A percentile compares a stretch with the other conserved stretches of the same genome.
These are phyloP conservation scores for Dichetophora obliterata DNA, from an alignment of 2,888 invertebrate genomes.

Conservation along the genomic window DNA sequence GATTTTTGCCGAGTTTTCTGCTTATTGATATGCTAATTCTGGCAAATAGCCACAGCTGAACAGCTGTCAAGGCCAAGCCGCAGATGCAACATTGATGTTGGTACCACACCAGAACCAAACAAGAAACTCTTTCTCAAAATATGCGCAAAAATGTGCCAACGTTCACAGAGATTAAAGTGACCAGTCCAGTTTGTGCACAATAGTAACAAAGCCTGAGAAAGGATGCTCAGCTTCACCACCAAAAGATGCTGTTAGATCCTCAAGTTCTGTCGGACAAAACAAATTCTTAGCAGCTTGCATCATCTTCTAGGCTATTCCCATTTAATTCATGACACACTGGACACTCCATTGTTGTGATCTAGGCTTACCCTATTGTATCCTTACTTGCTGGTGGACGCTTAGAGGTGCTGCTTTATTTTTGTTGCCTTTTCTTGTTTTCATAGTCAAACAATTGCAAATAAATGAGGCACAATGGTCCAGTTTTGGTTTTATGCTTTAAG, in stretches of 20 bases:
- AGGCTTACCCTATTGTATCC: neutral
- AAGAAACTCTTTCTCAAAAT: no score
- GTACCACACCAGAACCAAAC: no score
- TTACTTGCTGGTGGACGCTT: conserved; percentile 2
- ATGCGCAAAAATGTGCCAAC: no score
- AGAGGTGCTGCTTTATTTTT: neutral
- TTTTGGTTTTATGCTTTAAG: conserved; percentile 29
- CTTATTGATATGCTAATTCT: neutral
- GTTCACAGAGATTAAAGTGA: neutral
- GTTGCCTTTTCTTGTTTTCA: neutral
- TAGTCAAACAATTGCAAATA: conserved; percentile 15
- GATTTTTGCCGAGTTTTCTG: neutral
- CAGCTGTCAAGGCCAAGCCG: neutral
- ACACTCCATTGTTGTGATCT: conserved; percentile 7
- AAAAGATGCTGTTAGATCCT: neutral
- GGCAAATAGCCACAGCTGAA: neutral
- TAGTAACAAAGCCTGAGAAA: neutral
- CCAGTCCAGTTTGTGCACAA: neutral
- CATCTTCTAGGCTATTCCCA: neutral
- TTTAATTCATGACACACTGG: conserved; percentile 17
- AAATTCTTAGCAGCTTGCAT: neutral
- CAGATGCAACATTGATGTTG: no score
- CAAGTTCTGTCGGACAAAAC: neutral
- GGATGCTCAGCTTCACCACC: neutral
- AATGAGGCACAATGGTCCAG: conserved; percentile 32